Evolutionary conservation across 1,140 invertebrate genomes (phyloP).

Genomic region (Drosophila parabipectinata): DNA sequence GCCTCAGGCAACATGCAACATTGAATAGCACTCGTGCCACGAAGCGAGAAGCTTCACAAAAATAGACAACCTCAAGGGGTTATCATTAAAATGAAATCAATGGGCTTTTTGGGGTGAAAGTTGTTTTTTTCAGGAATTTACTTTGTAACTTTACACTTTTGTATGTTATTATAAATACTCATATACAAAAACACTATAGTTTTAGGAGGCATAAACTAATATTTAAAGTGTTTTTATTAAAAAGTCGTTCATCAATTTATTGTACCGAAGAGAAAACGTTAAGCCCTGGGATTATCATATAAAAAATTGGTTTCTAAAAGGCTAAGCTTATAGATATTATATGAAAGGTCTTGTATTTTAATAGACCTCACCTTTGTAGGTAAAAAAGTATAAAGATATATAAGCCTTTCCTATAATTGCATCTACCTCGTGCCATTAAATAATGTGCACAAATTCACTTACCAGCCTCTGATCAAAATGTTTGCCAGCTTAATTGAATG

Average conservation of each 20-base stretch:
- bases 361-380: too few relatives aligned
- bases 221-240: background rate
- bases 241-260: background rate
- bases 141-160: too few relatives aligned
- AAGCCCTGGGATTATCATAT: too few relatives aligned
- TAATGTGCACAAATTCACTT: background rate
- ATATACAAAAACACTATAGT: too few relatives aligned
- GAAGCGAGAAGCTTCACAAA: background rate
- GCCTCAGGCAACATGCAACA: constrained; percentile 5
- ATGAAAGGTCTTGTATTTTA: too few relatives aligned
- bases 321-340: too few relatives aligned
- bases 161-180: too few relatives aligned
- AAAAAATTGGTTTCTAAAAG: background rate
- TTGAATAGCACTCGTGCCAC: background rate
- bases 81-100: constrained; percentile 8
- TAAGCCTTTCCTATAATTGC: background rate
- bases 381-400: too few relatives aligned
- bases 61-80: background rate
- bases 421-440: background rate
- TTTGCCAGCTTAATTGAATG: constrained; percentile 59
- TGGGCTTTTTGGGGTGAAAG: constrained; percentile 5
- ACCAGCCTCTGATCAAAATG: constrained; percentile 49
- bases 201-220: background rate
- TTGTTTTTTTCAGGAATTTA: background rate
- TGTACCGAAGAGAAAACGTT: background rate